Conservation (phyloP, 2,797 vertebrate genomes). For the Chromis chromis region DNA sequence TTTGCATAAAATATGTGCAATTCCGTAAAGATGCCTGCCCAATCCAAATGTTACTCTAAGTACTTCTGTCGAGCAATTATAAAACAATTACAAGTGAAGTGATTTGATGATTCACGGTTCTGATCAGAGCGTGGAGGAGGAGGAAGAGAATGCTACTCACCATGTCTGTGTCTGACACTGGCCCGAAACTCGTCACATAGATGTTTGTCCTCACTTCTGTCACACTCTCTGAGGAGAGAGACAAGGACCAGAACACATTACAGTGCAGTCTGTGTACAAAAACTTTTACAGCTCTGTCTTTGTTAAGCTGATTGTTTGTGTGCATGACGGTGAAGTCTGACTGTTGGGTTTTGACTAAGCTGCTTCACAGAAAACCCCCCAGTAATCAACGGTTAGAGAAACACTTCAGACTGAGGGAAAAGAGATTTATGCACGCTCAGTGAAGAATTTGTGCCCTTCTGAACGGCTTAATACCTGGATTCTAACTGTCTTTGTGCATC, state of each 20-base stretch:
- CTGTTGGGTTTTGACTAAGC: slow-evolving; percentile 62
- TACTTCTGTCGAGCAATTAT: not conserved
- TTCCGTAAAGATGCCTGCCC: not conserved
- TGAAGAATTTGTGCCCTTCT: slow-evolving; percentile 20
- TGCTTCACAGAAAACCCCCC: slow-evolving; percentile 33
- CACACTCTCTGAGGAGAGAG: slow-evolving; percentile 88
- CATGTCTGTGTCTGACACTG: slow-evolving; percentile 98
- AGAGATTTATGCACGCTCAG: slow-evolving; percentile 12
- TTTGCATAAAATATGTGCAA: not conserved
- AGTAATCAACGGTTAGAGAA: slow-evolving; percentile 47
- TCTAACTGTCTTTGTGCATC: slow-evolving; percentile 31
- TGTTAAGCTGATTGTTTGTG: slow-evolving; percentile 62
- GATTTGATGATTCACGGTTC: slow-evolving; percentile 19
- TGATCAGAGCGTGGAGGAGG: not conserved
- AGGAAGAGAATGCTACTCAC: slow-evolving; percentile 82
- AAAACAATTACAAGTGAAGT: slow-evolving; percentile 22
- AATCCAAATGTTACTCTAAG: slow-evolving; percentile 1
- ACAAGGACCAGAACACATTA: slow-evolving; percentile 39
- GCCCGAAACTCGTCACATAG: slow-evolving; percentile 98
- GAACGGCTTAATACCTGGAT: slow-evolving; percentile 40
- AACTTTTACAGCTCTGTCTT: slow-evolving; percentile 36
- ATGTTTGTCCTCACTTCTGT: slow-evolving; percentile 99
- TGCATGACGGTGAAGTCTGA: slow-evolving; percentile 52
- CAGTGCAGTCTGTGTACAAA: slow-evolving; percentile 12
- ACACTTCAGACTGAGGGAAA: slow-evolving; percentile 25